Conservation (phyloP, 2,888 invertebrate species). For the Drosophila neoperkinsi region DNA sequence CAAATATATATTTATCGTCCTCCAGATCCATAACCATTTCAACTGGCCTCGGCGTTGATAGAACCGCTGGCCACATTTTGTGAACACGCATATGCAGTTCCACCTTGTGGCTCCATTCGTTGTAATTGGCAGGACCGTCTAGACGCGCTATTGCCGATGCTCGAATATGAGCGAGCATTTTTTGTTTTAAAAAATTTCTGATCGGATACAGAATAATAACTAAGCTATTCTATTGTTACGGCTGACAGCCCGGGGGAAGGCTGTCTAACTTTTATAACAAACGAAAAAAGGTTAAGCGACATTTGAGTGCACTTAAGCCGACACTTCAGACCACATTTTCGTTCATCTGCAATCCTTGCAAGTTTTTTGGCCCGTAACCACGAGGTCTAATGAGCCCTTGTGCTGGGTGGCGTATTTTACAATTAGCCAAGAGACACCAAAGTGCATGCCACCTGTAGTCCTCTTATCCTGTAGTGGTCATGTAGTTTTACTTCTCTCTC, state of each 20-base stretch:
- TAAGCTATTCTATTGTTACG: slow-evolving; percentile 2
- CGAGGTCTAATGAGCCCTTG: slow-evolving; percentile 68
- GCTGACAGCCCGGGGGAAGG: slow-evolving; percentile 18
- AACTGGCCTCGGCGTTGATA: slow-evolving; percentile 30
- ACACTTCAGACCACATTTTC: slow-evolving; percentile 28
- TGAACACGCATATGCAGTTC: slow-evolving; percentile 32
- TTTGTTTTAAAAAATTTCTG: background rate
- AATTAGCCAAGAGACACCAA: slow-evolving; percentile 73
- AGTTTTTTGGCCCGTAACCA: slow-evolving; percentile 73
- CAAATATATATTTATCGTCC: background rate
- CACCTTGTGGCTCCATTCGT: slow-evolving; percentile 45
- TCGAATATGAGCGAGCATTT: slow-evolving; percentile 33
- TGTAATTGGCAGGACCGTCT: slow-evolving; percentile 30
- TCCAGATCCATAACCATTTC: background rate
- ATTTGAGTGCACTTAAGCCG: slow-evolving; percentile 51
- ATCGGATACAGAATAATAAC: background rate
- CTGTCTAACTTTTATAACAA: slow-evolving; percentile 4
- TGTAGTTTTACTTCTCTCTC: slow-evolving; percentile 4
- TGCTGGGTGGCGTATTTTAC: slow-evolving; percentile 63
- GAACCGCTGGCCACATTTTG: slow-evolving; percentile 28
- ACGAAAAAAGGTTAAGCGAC: slow-evolving; percentile 33
- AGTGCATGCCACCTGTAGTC: slow-evolving; percentile 68
- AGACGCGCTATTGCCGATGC: slow-evolving; percentile 16
- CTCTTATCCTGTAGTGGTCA: slow-evolving; percentile 14
- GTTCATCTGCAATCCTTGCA: slow-evolving; percentile 45